Percentiles rank a stretch among this genome's conserved stretches.
Evolutionary conservation across 2,113 vertebrate species (phyloP).

Genomic region (Ophiodon elongatus): DNA sequence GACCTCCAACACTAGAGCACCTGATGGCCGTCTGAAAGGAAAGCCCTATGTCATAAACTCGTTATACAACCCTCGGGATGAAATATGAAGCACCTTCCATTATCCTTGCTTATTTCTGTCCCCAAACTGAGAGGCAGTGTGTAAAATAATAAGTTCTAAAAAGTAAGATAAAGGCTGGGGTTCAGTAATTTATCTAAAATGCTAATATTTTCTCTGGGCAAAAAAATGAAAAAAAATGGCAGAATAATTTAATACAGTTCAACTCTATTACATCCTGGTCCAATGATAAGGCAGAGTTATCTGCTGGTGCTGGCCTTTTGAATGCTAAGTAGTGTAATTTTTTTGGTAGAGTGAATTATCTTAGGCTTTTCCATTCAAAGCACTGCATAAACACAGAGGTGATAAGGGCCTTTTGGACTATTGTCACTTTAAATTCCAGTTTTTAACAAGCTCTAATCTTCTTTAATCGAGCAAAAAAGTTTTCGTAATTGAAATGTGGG

Average conservation of each 20-base stretch:
- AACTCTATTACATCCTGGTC: conserved; percentile 44
- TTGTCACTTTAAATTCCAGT: conserved; percentile 41
- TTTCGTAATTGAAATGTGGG: not conserved
- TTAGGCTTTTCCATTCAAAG: not conserved
- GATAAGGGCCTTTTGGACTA: conserved; percentile 68
- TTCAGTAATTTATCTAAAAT: conserved; percentile 68
- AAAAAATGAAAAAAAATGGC: conserved; percentile 5
- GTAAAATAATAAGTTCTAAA: conserved; percentile 58
- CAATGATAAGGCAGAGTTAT: conserved; percentile 67
- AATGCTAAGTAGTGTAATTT: conserved; percentile 65
- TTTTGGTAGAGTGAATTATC: conserved; percentile 58
- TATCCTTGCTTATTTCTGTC: conserved; percentile 49
- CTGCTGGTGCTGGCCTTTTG: conserved; percentile 46
- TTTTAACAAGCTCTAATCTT: conserved; percentile 35
- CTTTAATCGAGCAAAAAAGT: conserved; percentile 22
- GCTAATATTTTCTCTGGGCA: conserved; percentile 55
- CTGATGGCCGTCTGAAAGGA: conserved; percentile 61
- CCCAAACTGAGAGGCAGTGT: conserved; percentile 19
- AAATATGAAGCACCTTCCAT: conserved; percentile 60
- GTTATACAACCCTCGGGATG: conserved; percentile 58
- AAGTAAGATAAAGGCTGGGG: conserved; percentile 52
- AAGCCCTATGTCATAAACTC: conserved; percentile 66
- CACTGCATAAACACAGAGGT: conserved; percentile 56
- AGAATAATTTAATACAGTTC: conserved; percentile 62
- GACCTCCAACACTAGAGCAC: conserved; percentile 52